phyloP scores from a whole-genome alignment of 2,113 vertebrate genomes.

The Channa argus region DNA sequence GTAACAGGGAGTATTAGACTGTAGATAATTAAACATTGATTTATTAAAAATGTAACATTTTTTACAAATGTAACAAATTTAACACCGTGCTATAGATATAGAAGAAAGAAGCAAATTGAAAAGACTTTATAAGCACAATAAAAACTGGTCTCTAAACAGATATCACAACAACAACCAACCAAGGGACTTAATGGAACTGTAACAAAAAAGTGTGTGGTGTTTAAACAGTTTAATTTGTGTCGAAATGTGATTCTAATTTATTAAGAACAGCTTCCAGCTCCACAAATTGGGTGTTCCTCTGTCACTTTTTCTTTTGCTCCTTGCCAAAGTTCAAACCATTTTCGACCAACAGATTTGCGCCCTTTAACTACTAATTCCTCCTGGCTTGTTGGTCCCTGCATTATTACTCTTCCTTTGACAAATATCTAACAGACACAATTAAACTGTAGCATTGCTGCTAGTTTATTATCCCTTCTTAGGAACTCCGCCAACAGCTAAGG shows the following conservation, averaged over 20 bases:
- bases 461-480: constrained; percentile 39
- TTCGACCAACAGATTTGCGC: constrained; percentile 27
- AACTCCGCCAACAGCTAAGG: neutral
- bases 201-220: no score
- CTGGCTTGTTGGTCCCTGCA: constrained; percentile 29
- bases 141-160: no score
- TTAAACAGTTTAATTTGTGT: neutral
- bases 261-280: neutral
- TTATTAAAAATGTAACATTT: no score
- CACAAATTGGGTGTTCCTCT: constrained; percentile 23
- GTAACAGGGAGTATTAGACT: no score
- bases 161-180: no score
- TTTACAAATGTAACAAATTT: no score
- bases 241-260: neutral
- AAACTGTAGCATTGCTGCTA: constrained; percentile 27
- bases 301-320: neutral
- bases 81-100: no score
- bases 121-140: no score
- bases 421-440: constrained; percentile 48
- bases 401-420: constrained; percentile 50
- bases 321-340: constrained; percentile 42
- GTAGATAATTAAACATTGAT: no score
- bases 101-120: no score
- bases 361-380: constrained; percentile 45
- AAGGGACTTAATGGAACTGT: no score